These are phyloP conservation scores for Salpingus planirostris DNA, from an alignment of 2,888 invertebrate genomes.

Conservation along the genomic window DNA sequence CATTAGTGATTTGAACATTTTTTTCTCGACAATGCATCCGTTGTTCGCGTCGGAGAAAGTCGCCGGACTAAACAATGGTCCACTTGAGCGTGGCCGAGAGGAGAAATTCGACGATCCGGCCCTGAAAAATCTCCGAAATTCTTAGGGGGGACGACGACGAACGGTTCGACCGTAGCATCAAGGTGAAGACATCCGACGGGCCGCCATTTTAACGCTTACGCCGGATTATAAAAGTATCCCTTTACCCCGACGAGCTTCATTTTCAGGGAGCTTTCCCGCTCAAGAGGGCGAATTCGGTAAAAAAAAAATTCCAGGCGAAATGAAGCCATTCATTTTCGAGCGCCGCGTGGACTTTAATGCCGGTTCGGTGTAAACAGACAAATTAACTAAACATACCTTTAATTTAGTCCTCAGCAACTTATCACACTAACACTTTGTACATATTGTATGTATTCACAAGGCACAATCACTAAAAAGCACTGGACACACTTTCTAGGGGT, in stretches of 20 bases:
- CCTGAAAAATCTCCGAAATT: no score
- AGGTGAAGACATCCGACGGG: conserved; percentile 16
- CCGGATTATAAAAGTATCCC: no score
- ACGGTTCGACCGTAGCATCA: conserved; percentile 2
- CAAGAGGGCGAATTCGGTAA: no score
- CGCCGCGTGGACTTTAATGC: no score
- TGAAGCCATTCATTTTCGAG: conserved; percentile 8
- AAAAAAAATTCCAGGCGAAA: no score
- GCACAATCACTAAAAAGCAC: conserved; percentile 20
- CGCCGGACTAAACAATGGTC: conserved; percentile 3
- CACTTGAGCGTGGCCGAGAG: conserved; percentile 6
- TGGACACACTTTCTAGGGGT: conserved; percentile 14
- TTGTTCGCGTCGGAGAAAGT: conserved; percentile 12
- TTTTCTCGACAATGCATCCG: conserved; percentile 18
- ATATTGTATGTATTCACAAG: conserved; percentile 21
- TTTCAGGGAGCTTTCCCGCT: neutral
- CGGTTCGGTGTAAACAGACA: conserved; percentile 1
- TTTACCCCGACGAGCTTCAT: neutral
- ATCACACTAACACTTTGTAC: conserved; percentile 15
- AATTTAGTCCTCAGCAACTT: conserved; percentile 13
- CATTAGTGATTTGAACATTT: conserved; percentile 19
- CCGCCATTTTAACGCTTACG: conserved; percentile 15
- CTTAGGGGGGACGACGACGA: no score
- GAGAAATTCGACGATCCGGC: no score
- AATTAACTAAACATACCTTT: conserved; percentile 14